phyloP scores from a whole-genome alignment of 2,113 vertebrate species.

The Chloropsis hardwickii region DNA sequence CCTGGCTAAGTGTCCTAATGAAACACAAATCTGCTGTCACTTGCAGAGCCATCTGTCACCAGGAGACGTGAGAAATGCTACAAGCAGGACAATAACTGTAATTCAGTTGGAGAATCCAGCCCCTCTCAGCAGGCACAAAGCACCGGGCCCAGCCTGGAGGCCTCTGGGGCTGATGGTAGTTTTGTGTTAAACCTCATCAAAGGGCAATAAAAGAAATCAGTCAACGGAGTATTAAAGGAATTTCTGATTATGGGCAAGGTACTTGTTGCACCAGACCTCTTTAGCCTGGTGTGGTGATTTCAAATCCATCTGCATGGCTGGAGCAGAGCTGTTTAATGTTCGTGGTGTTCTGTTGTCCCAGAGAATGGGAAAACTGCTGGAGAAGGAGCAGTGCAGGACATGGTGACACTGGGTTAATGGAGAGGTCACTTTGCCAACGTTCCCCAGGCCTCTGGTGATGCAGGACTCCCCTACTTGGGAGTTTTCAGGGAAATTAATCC shows the following conservation, averaged over 20 bases:
- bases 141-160: background rate
- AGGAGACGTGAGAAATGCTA: slow-evolving; percentile 36
- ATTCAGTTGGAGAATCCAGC: slow-evolving; percentile 28
- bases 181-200: background rate
- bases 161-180: background rate
- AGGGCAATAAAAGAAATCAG: slow-evolving; percentile 2
- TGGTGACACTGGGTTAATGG: background rate
- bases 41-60: slow-evolving; percentile 70
- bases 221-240: background rate
- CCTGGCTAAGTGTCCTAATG: slow-evolving; percentile 43
- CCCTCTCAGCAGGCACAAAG: background rate
- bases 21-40: slow-evolving; percentile 59
- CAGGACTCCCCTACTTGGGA: background rate
- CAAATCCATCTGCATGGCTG: background rate
- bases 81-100: slow-evolving; percentile 58
- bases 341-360: background rate
- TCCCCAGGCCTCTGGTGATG: background rate
- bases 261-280: background rate
- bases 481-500: slow-evolving; percentile 12
- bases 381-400: background rate
- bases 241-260: background rate
- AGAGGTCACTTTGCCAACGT: background rate
- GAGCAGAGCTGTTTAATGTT: background rate
- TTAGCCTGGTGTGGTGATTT: background rate
- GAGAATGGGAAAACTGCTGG: background rate